These are phyloP conservation scores for Drosophila equinoxialis DNA, from an alignment of 1,140 invertebrate genomes.

Conservation along the genomic window DNA sequence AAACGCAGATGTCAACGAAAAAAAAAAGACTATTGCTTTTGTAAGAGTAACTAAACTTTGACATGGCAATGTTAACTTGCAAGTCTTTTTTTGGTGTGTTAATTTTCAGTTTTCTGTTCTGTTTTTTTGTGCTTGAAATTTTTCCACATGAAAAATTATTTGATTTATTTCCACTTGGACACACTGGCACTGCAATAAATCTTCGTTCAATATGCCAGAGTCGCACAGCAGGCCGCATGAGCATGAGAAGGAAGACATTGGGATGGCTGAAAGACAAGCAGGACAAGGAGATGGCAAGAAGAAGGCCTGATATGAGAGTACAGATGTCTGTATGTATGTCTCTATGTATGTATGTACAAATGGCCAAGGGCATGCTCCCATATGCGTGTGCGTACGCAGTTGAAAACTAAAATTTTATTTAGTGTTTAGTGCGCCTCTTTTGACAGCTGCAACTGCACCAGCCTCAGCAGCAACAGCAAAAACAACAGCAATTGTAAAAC, in stretches of 20 bases:
- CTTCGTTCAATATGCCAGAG: conserved; percentile 80
- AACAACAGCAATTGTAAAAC: conserved; percentile 58
- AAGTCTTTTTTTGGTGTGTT: conserved; percentile 39
- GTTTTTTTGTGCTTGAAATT: conserved; percentile 61
- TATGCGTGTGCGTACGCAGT: conserved; percentile 61
- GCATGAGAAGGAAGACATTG: background rate
- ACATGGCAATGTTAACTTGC: conserved; percentile 3
- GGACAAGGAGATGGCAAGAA: background rate
- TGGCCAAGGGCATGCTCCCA: conserved; percentile 68
- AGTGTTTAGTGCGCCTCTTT: conserved; percentile 78
- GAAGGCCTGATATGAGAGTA: background rate
- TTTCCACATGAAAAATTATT: conserved; percentile 83
- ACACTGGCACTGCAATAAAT: conserved; percentile 81
- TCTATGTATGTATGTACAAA: conserved; percentile 18
- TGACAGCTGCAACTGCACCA: conserved; percentile 64
- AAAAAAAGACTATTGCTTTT: background rate
- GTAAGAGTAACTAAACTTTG: conserved; percentile 7
- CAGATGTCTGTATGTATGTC: conserved; percentile 27
- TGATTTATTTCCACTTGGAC: conserved; percentile 82
- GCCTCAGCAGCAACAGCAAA: conserved; percentile 49
- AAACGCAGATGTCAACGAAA: background rate
- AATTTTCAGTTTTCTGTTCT: conserved; percentile 57
- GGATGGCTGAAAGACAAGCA: background rate
- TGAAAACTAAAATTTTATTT: conserved; percentile 80
- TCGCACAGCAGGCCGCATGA: conserved; percentile 39